A percentile compares a stretch with the other conserved stretches of the same genome.
Conservation (phyloP, 2,888 invertebrate species). For the Alloscopus bannaensis region DNA sequence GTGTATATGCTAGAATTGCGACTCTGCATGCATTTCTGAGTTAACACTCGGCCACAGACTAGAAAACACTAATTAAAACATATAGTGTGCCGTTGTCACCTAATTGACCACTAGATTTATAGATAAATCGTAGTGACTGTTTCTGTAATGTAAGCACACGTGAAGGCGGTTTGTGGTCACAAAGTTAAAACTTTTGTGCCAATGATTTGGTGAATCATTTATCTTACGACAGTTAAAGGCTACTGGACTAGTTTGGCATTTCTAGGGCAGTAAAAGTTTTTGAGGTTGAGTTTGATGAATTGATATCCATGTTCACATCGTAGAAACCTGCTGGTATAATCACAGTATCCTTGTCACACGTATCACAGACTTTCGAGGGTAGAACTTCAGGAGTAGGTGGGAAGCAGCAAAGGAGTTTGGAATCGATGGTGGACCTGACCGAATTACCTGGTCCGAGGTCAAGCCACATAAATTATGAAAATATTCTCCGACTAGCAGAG, state of each 20-base stretch:
- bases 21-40: too few relatives aligned
- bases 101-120: not conserved
- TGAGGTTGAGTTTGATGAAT: slow-evolving; percentile 20
- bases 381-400: not conserved
- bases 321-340: too few relatives aligned
- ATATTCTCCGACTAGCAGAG: not conserved
- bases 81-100: too few relatives aligned
- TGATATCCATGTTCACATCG: not conserved
- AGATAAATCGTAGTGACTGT: too few relatives aligned
- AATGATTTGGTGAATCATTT: slow-evolving; percentile 55
- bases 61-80: too few relatives aligned
- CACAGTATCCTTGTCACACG: too few relatives aligned
- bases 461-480: slow-evolving; percentile 47
- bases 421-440: slow-evolving; percentile 44
- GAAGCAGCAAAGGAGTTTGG: slow-evolving; percentile 8
- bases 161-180: too few relatives aligned
- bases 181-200: too few relatives aligned
- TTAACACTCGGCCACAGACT: too few relatives aligned
- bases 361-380: not conserved
- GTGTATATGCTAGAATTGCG: too few relatives aligned
- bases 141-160: too few relatives aligned
- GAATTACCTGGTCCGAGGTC: slow-evolving; percentile 41
- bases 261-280: slow-evolving; percentile 13
- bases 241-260: slow-evolving; percentile 5
- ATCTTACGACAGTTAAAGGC: slow-evolving; percentile 8